Evolutionary conservation across 2,888 invertebrate genomes (phyloP), one percentile per base, ranked within the genome.

Genomic region (Acronicta psi): DNA sequence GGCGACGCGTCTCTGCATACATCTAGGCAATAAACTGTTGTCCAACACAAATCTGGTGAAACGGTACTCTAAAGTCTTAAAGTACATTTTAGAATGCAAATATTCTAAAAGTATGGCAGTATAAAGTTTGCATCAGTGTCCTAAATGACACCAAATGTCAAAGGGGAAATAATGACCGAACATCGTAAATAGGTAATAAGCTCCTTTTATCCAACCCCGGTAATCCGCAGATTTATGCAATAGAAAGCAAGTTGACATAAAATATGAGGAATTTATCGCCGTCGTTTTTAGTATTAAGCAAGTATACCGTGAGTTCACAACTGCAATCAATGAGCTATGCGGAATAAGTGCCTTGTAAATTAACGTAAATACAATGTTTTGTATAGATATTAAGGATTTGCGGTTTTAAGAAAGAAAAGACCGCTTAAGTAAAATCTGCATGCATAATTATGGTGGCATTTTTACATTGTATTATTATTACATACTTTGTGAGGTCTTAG

Each of bases 131-230:
- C 63, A 49, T 56, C 62, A 69, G 47, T 63, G 80, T 69, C 72
- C 72, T 80, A 83, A 81, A 80, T 74, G 77, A 82, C 74, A 69
- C 61, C 69, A 76, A 85, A 85, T 82, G 79, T 82, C 84, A 84
- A 81, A 75, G 71, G 77, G 69, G 72, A 79, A 78, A 78, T 85
- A 83, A 84, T 84, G 80, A 79, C 69, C 65, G 73, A 69, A 74
- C 76, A 79, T 77, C 77, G 65, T 80, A 81, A 80, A 80, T 72
- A 71, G 69, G 72, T 77, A 80, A 79, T 81, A 77, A 69, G 69
- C 70, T 74, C 66, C 69, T 68, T 71, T 69, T 66, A 62, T 46
- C 54, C 49, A 59, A 55, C 44, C 67, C 55, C 68, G 63, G 76
- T 80, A 79, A 80, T 80, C 73, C 69, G 34, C 20, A 74, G 79